phyloP scores from a whole-genome alignment of 2,797 vertebrate genomes.

The Lepidocolaptes lacrymiger region DNA sequence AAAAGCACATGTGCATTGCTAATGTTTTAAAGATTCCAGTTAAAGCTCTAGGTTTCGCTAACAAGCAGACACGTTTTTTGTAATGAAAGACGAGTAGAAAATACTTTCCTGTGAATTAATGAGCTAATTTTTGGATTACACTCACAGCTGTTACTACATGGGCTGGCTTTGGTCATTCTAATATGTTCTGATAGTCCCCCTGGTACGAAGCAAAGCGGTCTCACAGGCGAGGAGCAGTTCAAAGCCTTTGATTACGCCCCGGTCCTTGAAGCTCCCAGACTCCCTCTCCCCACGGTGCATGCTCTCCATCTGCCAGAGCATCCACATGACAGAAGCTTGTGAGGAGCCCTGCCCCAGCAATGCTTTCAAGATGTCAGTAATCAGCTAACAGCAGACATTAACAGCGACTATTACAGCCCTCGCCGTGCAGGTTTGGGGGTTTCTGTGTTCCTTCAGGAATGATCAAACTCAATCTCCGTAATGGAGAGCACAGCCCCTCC shows the following conservation, averaged over 20 bases:
- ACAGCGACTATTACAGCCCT: constrained; percentile 47
- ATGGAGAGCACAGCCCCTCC: background rate
- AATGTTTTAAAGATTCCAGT: constrained; percentile 51
- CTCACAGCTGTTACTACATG: constrained; percentile 66
- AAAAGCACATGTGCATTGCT: constrained; percentile 34
- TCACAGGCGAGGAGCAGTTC: constrained; percentile 73
- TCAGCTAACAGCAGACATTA: constrained; percentile 75
- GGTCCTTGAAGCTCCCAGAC: constrained; percentile 77
- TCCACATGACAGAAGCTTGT: constrained; percentile 77
- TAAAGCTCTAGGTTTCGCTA: constrained; percentile 23
- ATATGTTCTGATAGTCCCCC: constrained; percentile 81
- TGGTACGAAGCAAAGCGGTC: constrained; percentile 71
- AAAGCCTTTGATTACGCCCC: constrained; percentile 77
- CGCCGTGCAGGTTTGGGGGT: background rate
- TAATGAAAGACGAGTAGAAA: constrained; percentile 60
- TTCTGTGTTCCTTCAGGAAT: constrained; percentile 55
- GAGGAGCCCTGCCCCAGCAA: constrained; percentile 69
- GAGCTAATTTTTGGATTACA: constrained; percentile 75
- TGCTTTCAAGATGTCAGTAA: constrained; percentile 85
- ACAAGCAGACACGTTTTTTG: constrained; percentile 41
- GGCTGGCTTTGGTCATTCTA: constrained; percentile 79
- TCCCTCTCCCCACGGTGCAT: constrained; percentile 5
- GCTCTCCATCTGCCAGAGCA: constrained; percentile 63
- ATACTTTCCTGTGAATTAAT: constrained; percentile 72
- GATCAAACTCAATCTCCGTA: constrained; percentile 52